Evolutionary conservation across 2,797 vertebrate species (phyloP), one percentile per base, ranked within the genome.

Genomic region (Muscicapa comitata): DNA sequence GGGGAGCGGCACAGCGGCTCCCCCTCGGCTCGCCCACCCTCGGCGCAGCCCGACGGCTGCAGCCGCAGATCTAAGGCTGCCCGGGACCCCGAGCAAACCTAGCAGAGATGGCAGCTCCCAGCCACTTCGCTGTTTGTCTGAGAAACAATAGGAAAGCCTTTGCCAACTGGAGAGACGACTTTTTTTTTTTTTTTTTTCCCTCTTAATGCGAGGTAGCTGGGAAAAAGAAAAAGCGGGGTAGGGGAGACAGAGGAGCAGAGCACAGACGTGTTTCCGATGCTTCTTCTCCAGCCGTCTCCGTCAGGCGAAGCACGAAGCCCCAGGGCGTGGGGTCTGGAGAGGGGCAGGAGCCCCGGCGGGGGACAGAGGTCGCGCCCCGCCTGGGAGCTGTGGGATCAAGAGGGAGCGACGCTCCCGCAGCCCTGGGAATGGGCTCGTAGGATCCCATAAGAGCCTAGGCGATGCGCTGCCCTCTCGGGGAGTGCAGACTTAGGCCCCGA

Each of bases 131-230:
- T 77, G 57, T 79, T 95, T 91, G 61, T 74, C 63, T 53, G 70
- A 35, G 84, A 93, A 96, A 97, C 96, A 95, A 91, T 93, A 86
- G 89, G 68, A 88, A 89, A 87, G 21, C 4, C 35, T 85, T 66
- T 93, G 93, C 94, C 95, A 95, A 95, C 43, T 38, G 65, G 28
- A 87, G 40, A 5, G 11, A 15, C 2, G 3, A 19, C 1, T 18
- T 13, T n/a, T 55, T 43, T 25, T 18, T 37, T 65, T 50, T 31
- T 54, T 40, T 42, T 24, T 58, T 40, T 42, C 35, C 35, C 18
- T 4, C 29, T 18, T 15, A 9, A 53, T 47, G 33, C 4, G n/a
- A 73, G 17, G 53, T 92, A 74, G 71, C 35, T 28, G 31, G 51
- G 16, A 13, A 61, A 84, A 59, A 59, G n/a, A 31, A 67, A 70